phyloP scores from a whole-genome alignment of 2,888 invertebrate species.

The Oithona nana region DNA sequence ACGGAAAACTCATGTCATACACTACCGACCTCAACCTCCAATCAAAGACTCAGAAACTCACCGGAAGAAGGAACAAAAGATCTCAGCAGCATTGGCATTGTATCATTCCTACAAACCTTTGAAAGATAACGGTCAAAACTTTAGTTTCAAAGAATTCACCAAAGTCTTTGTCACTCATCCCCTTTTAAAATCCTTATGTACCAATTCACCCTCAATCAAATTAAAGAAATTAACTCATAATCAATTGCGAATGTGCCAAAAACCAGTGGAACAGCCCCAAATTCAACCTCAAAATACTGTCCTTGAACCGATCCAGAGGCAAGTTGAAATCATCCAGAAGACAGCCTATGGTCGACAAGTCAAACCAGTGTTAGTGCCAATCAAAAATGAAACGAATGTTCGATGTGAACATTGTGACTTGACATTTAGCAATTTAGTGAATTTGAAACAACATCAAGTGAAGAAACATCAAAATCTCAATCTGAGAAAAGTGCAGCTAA shows the following conservation, averaged over 20 bases:
- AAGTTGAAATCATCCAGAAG: not conserved
- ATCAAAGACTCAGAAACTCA: not conserved
- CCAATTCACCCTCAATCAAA: too few species aligned
- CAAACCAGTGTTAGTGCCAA: not conserved
- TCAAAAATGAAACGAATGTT: too few species aligned
- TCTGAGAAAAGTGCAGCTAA: not conserved
- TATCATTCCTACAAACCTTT: not conserved
- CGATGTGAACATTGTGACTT: too few species aligned
- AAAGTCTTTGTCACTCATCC: not conserved
- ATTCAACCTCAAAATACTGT: not conserved
- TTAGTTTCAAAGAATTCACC: not conserved
- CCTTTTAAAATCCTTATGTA: not conserved
- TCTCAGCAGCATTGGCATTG: not conserved
- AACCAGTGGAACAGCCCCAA: not conserved
- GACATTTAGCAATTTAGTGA: too few species aligned
- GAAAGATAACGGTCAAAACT: not conserved
- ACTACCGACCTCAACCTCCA: not conserved
- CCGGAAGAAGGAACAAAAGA: not conserved
- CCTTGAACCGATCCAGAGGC: not conserved
- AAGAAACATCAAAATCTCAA: not conserved
- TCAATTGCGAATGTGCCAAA: too few species aligned
- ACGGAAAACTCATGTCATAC: not conserved
- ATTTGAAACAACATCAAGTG: not conserved
- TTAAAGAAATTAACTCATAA: too few species aligned
- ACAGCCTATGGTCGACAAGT: not conserved